Evolutionary conservation across 2,888 invertebrate genomes (phyloP), one percentile per base, ranked within the genome.

Genomic region (Ferrisia virgata): DNA sequence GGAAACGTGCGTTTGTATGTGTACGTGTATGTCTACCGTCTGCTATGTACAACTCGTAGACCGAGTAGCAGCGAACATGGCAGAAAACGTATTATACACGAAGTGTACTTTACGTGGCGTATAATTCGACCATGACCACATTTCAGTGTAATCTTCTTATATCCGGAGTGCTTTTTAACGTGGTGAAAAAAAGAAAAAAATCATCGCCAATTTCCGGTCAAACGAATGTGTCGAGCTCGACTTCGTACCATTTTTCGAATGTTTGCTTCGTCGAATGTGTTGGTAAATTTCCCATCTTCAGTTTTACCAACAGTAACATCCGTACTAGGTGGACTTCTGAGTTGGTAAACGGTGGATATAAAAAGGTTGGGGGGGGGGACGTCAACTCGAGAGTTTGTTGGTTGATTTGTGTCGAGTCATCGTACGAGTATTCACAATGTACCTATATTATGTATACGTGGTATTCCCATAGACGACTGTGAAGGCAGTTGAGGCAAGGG

Each of bases 61-160:
- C n/a, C n/a, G n/a, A n/a, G n/a, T 3, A 36, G 36, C 3, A 36
- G 36, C 8, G 36, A 36, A 36, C 36, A 36, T 36, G 36, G 36
- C 36, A 36, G 8, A 36, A 36, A 36, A 47, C 47, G 47, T n/a
- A n/a, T n/a, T n/a, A 40, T 47, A 47, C 47, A 47, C 36, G 8
- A 36, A 36, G 36, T 8, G 36, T 36, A 36, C 36, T 6, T 8
- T 8, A 36, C 36, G 4, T 15, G 25, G 28, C n/a, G 28, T 28
- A 64, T 15, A 31, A 64, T 64, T 28, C 64, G 64, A 64, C 64
- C 64, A 28, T 64, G 64, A 64, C 64, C 64, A 64, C 64, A 15
- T 64, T 64, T 64, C 64, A 64, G 64, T 15, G 28, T 64, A 64
- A 64, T 64, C 64, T 64, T 64, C 64, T 64, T 64, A 64, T 64